Base-by-base conservation (phyloP, 2,113 vertebrate species). In the Marmota flaviventris region DNA sequence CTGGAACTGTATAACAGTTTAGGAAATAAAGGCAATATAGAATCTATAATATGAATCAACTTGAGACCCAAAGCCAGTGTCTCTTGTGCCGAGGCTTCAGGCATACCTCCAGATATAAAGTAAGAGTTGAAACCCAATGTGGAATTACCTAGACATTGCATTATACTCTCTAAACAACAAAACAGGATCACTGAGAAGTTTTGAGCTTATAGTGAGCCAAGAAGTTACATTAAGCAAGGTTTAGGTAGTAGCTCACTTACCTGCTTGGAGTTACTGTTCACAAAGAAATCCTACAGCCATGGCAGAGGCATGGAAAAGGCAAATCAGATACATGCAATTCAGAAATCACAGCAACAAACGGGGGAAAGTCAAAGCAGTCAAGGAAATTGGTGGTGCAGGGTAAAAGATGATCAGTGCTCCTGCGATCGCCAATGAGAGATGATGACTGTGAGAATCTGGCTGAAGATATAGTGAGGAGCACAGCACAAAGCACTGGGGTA, bases 271-370 rank as follows among this genome's bases (percentile, higher is more conserved):
- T 99, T 99, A 99, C 98, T 99, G 99, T 99, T 99, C 99, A 99
- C 98, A 99, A 99, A 99, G 99, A 99, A 99, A 99, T 99, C 99
- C 99, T 99, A 99, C 97, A 99, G 99, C 99, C 99, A 99, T 98
- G 99, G 99, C 99, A 99, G 99, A 99, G 99, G 99, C 99, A 99
- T 99, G 99, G 99, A 99, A 99, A 99, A 99, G 98, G 99, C 99
- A 99, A 98, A 99, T 98, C 97, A 99, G 98, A 99, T 98, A 99
- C 99, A 98, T 98, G 99, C 99, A 99, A 98, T 99, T 99, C 99
- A 98, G 99, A 99, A 98, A 99, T 97, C 98, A 99, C 98, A 98
- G 99, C 98, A 88, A 98, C 76, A 98, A 98, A 97, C 29, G 34
- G 89, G 72, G 89, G 84, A 94, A 94, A 97, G 92, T 32, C 12